Conservation (phyloP, 2,797 vertebrate genomes). For the Myotis daubentonii region DNA sequence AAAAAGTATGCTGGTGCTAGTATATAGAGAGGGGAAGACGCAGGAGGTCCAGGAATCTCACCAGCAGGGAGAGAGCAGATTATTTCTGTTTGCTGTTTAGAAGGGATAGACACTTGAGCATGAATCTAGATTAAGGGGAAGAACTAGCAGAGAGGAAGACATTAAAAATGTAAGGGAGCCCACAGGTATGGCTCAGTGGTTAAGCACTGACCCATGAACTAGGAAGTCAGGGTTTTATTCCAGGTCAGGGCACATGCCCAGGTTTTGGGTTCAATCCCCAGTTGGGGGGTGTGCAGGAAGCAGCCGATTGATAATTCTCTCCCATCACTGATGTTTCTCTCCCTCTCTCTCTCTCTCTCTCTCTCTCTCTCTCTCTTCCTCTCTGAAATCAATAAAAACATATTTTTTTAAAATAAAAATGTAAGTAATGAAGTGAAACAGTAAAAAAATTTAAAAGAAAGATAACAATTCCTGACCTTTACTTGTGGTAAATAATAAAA, state of each 20-base stretch:
- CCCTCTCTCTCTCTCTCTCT: no score
- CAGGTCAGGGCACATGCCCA: background rate
- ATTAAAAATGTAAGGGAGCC: background rate
- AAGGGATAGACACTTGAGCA: background rate
- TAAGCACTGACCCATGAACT: no score
- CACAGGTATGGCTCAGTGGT: no score
- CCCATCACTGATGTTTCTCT: background rate
- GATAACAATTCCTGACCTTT: no score
- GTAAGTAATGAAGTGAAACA: no score
- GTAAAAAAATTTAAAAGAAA: no score
- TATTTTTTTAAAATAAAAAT: background rate
- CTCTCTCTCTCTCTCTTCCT: background rate
- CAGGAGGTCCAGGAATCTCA: background rate
- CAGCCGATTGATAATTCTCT: background rate
- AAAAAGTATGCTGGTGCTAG: background rate
- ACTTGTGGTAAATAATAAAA: no score
- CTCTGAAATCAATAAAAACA: background rate
- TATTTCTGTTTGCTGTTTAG: conserved; percentile 31
- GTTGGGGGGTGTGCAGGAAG: background rate
- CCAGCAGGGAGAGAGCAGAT: background rate
- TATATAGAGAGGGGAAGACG: background rate
- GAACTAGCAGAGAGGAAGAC: background rate
- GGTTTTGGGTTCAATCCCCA: background rate
- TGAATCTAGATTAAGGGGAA: conserved; percentile 24
- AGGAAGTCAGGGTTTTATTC: background rate